Conservation (phyloP, 2,888 invertebrate species). For the Agelastica alni region DNA sequence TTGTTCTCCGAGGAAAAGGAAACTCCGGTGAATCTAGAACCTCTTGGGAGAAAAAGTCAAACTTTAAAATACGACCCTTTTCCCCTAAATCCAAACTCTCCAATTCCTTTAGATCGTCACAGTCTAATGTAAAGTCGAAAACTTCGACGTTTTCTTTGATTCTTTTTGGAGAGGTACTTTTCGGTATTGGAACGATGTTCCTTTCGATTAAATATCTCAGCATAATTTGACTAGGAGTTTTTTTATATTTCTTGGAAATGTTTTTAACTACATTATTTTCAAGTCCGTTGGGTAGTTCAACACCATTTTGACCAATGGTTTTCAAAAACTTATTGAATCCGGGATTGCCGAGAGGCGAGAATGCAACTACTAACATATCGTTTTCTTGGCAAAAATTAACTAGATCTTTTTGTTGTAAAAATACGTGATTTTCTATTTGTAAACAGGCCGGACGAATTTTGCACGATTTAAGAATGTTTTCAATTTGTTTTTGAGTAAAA, state of each 20-base stretch:
- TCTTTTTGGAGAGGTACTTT: slow-evolving; percentile 72
- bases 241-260: slow-evolving; percentile 63
- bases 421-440: slow-evolving; percentile 68
- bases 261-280: slow-evolving; percentile 61
- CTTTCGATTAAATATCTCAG: slow-evolving; percentile 73
- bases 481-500: slow-evolving; percentile 72
- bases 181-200: slow-evolving; percentile 76
- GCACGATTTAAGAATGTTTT: slow-evolving; percentile 62
- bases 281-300: slow-evolving; percentile 64
- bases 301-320: slow-evolving; percentile 19
- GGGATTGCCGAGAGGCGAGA: slow-evolving; percentile 58
- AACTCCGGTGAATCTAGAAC: slow-evolving; percentile 27
- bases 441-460: slow-evolving; percentile 65
- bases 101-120: slow-evolving; percentile 64
- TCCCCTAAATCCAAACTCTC: slow-evolving; percentile 66
- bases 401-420: slow-evolving; percentile 59
- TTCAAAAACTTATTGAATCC: slow-evolving; percentile 48
- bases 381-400: slow-evolving; percentile 52
- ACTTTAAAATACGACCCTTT: slow-evolving; percentile 69
- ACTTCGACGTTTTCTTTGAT: slow-evolving; percentile 75
- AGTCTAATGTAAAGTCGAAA: slow-evolving; percentile 69
- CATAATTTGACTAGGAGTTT: slow-evolving; percentile 74
- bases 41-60: slow-evolving; percentile 48
- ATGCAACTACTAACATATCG: slow-evolving; percentile 58
- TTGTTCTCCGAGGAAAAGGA: slow-evolving; percentile 19